These are phyloP conservation scores for Dicerorhinus sumatrensis DNA, from an alignment of 2,113 vertebrate genomes.

Conservation along the genomic window DNA sequence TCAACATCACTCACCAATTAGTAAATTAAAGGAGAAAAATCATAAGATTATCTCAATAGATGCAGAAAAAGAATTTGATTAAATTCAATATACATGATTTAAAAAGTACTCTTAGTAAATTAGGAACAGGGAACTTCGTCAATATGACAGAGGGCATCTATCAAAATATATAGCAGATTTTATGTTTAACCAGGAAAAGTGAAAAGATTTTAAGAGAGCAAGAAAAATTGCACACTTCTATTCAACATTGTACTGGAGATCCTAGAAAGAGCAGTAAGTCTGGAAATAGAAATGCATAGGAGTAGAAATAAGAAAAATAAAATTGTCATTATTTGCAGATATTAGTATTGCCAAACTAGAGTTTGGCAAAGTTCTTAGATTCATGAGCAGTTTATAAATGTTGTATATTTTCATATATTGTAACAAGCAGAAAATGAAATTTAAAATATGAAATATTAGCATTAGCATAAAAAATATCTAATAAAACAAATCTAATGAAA, in stretches of 20 bases:
- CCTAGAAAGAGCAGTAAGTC: neutral
- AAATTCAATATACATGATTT: neutral
- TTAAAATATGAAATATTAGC: neutral
- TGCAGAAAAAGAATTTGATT: neutral
- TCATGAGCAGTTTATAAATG: neutral
- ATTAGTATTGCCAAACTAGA: neutral
- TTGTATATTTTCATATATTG: neutral
- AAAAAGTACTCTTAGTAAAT: neutral
- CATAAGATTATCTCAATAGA: neutral
- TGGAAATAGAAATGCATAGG: neutral
- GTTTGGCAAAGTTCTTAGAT: neutral
- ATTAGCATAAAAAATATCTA: neutral
- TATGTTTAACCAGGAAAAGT: neutral
- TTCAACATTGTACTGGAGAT: neutral
- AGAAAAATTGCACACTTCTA: neutral
- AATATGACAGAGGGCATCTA: neutral
- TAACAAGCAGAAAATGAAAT: neutral
- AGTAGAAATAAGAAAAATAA: neutral
- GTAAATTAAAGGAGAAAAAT: neutral
- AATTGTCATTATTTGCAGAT: neutral
- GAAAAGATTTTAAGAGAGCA: neutral
- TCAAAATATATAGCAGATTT: neutral
- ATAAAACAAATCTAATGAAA: neutral
- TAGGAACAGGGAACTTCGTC: neutral
- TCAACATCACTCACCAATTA: neutral